Evolutionary conservation across 2,113 vertebrate species (phyloP).

Genomic region (Abramis brama): DNA sequence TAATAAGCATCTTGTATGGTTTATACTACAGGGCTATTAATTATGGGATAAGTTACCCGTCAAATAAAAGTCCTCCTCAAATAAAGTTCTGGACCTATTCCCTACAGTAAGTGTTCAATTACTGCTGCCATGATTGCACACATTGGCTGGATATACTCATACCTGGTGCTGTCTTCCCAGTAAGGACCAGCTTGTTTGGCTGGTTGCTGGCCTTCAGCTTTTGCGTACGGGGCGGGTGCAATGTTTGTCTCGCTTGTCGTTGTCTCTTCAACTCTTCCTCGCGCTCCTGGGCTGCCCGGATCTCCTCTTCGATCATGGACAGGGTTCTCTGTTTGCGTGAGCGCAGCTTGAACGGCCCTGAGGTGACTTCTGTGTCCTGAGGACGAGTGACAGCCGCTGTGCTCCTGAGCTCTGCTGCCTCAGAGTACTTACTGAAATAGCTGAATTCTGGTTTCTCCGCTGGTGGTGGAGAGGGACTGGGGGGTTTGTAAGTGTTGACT

Average conservation of each 20-base stretch:
- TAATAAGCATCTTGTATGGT: neutral
- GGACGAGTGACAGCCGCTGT: slow-evolving; percentile 83
- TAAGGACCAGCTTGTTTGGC: slow-evolving; percentile 77
- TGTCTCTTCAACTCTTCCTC: slow-evolving; percentile 95
- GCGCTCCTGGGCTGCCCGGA: slow-evolving; percentile 94
- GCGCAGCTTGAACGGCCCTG: slow-evolving; percentile 93
- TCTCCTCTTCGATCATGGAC: slow-evolving; percentile 99
- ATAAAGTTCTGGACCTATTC: neutral
- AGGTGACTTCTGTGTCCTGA: slow-evolving; percentile 82
- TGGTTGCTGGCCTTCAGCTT: slow-evolving; percentile 79
- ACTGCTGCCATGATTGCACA: neutral
- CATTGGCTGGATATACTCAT: slow-evolving; percentile 42
- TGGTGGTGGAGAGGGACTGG: slow-evolving; percentile 76
- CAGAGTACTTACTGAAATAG: slow-evolving; percentile 96
- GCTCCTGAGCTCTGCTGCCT: slow-evolving; percentile 92
- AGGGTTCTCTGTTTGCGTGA: slow-evolving; percentile 94
- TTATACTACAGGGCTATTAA: neutral
- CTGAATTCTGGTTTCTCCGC: slow-evolving; percentile 86
- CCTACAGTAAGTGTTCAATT: neutral
- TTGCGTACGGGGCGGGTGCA: slow-evolving; percentile 72
- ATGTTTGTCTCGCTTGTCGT: slow-evolving; percentile 74
- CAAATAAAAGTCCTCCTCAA: neutral
- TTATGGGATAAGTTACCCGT: neutral
- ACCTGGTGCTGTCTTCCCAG: slow-evolving; percentile 91
- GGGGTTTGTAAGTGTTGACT: slow-evolving; percentile 61